phyloP scores from a whole-genome alignment of 2,113 vertebrate genomes.

The Larimichthys crocea region DNA sequence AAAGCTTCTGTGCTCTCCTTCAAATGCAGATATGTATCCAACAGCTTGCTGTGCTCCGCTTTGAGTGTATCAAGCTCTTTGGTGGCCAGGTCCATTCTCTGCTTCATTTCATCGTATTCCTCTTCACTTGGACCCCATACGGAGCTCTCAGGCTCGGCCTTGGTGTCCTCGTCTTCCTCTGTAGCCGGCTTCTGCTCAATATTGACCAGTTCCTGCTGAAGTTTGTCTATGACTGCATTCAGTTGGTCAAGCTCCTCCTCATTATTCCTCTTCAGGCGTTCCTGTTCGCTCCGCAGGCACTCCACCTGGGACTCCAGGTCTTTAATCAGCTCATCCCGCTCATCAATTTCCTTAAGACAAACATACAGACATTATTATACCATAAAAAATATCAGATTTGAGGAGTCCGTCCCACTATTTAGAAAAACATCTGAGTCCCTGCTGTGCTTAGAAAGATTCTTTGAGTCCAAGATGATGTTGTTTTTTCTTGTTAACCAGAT shows the following conservation, averaged over 20 bases:
- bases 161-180: conserved; percentile 80
- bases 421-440: conserved; percentile 67
- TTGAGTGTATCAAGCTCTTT: conserved; percentile 84
- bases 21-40: conserved; percentile 65
- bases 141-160: conserved; percentile 73
- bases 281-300: conserved; percentile 90
- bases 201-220: conserved; percentile 91
- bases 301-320: conserved; percentile 92
- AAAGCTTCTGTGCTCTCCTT: conserved; percentile 64
- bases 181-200: conserved; percentile 86
- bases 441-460: background rate
- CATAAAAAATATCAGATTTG: conserved; percentile 1
- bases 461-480: background rate
- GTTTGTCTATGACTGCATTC: conserved; percentile 93
- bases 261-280: conserved; percentile 86
- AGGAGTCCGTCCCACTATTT: background rate
- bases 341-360: conserved; percentile 85
- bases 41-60: conserved; percentile 71
- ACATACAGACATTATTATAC: conserved; percentile 1
- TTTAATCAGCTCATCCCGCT: conserved; percentile 87
- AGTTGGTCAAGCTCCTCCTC: conserved; percentile 93
- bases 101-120: conserved; percentile 85
- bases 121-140: conserved; percentile 69
- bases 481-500: background rate
- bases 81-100: conserved; percentile 81